Evolutionary conservation across 2,797 vertebrate genomes (phyloP), one percentile per base, ranked within the genome.

Genomic region (Notoglanidium macrostoma): DNA sequence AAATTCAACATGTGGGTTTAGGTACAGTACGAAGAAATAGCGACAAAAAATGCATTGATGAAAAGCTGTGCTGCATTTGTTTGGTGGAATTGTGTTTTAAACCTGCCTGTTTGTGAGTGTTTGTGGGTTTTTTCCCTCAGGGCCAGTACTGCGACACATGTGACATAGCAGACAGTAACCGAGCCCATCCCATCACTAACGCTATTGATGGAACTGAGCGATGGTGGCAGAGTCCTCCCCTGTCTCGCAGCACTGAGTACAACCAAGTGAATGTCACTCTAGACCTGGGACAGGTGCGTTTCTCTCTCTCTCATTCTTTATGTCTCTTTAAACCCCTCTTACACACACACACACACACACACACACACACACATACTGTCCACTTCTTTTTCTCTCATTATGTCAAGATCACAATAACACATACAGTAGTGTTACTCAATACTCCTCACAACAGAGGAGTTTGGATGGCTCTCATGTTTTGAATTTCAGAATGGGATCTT

Each of bases 171-270:
- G 96, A 95, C 85, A 96, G 94, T 84, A 97, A 98, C 88, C 97
- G 97, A 23, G 97, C 98, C 0, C 98, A 98, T 61, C 98, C 98
- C 26, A 97, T 96, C 91, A 97, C 95, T 61, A 98, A 99, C 0
- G 98, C 98, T 92, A 95, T 99, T 0, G 98, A 99, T 0, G 98
- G 98, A 49, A 99, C 98, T 0, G 98, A 99, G 90, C 95, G 98
- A 76, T 99, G 98, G 98, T 99, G 98, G 98, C 98, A 99, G 95
- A 99, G 98, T 87, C 98, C 98, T 0, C 98, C 98, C 0, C 95
- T 99, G 1, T 99, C 98, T 81, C 96, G 98, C 0, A 97, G 95
- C 86, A 92, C 97, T n/a, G 97, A 97, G 89, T 98, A 94, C 96
- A 99, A 99, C 10, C 91, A 97, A 89, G 97, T 99, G 90, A 99